phyloP scores from a whole-genome alignment of 2,113 vertebrate genomes.

The Fregetta grallaria region DNA sequence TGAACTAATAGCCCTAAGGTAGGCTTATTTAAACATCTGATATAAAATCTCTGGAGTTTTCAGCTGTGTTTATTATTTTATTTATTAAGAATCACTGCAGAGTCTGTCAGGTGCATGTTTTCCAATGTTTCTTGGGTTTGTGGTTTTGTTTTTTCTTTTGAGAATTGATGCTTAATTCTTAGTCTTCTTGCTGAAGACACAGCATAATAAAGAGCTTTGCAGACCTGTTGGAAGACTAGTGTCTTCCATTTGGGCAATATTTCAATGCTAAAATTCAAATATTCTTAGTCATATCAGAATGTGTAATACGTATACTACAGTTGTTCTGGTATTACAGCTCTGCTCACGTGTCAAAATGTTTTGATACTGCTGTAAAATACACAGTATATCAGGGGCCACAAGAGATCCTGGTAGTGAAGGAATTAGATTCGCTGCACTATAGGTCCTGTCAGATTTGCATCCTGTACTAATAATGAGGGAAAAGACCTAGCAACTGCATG shows the following conservation, averaged over 20 bases:
- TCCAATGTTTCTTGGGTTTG: not conserved
- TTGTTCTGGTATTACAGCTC: not conserved
- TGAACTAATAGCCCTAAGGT: conserved; percentile 83
- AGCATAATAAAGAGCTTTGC: too few relatives aligned
- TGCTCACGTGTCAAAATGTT: not conserved
- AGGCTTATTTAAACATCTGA: conserved; percentile 37
- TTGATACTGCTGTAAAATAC: not conserved
- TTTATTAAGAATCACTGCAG: not conserved
- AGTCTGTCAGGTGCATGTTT: not conserved
- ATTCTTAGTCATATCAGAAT: not conserved
- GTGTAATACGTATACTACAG: rapidly evolving
- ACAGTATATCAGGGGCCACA: not conserved
- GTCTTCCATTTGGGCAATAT: not conserved
- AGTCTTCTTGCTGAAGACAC: not conserved
- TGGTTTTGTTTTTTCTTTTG: not conserved
- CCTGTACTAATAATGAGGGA: not conserved
- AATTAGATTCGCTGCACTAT: not conserved
- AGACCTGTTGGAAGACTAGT: not conserved
- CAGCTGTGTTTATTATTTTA: not conserved
- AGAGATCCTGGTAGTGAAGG: not conserved
- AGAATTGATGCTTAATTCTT: not conserved
- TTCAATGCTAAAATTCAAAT: not conserved
- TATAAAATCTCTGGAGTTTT: not conserved
- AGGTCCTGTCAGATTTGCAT: not conserved
- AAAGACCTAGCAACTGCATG: not conserved